Percentiles rank a stretch among this genome's conserved stretches.
phyloP scores from a whole-genome alignment of 2,888 invertebrate species.

The Xestia sexstrigata region DNA sequence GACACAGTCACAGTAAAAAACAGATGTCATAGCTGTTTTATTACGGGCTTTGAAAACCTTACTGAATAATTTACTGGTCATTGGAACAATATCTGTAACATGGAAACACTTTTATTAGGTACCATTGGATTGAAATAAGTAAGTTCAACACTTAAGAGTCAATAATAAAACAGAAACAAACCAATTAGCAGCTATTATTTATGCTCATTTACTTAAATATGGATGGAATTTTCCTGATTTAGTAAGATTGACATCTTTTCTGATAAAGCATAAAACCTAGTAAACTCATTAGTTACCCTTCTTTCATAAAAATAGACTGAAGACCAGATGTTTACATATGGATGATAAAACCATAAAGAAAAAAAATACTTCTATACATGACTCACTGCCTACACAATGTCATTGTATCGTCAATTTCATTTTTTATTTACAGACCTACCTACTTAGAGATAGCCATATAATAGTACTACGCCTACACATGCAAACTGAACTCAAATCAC shows the following conservation, averaged over 20 bases:
- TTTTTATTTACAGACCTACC: constrained; percentile 5
- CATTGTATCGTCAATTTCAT: not conserved
- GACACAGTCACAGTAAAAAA: not conserved
- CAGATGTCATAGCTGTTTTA: too few relatives aligned
- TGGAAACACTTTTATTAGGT: not conserved
- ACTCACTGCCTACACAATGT: constrained; percentile 2
- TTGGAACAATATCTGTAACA: not conserved
- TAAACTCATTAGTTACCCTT: not conserved
- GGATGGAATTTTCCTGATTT: not conserved
- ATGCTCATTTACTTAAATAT: not conserved
- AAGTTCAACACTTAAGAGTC: not conserved
- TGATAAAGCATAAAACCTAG: too few relatives aligned
- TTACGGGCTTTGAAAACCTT: not conserved
- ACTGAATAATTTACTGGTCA: constrained; percentile 1
- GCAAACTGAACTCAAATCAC: constrained; percentile 37
- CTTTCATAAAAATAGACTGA: not conserved
- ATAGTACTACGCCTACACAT: constrained; percentile 54
- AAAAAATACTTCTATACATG: not conserved
- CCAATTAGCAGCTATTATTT: not conserved
- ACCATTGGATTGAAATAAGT: not conserved
- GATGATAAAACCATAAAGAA: not conserved
- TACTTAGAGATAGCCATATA: constrained; percentile 47
- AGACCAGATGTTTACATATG: not conserved
- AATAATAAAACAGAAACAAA: not conserved
- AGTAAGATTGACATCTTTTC: not conserved